phyloP scores from a whole-genome alignment of 2,888 invertebrate species.

The Trachelus tabidus region DNA sequence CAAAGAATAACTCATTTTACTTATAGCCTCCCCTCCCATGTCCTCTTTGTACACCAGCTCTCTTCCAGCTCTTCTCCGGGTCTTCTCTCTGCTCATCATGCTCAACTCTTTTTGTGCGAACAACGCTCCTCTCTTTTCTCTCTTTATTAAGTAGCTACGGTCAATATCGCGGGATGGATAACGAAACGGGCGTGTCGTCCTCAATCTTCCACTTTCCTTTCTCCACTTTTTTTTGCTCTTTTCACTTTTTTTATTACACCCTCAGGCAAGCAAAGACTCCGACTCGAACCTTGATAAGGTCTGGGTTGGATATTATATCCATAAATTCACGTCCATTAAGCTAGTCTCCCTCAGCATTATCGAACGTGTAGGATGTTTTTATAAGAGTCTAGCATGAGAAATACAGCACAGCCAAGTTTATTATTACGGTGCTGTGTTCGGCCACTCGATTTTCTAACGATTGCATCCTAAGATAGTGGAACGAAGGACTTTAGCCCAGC shows the following conservation, averaged over 20 bases:
- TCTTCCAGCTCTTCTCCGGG: background rate
- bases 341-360: background rate
- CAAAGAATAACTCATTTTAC: slow-evolving; percentile 26
- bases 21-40: slow-evolving; percentile 12
- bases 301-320: background rate
- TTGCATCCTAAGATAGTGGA: background rate
- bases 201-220: background rate
- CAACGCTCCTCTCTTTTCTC: background rate
- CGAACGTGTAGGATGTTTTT: background rate
- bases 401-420: background rate
- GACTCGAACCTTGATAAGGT: background rate
- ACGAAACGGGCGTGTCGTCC: background rate
- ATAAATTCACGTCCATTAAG: background rate
- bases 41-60: background rate
- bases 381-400: background rate
- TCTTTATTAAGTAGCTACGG: background rate
- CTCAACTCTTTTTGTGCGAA: background rate
- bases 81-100: background rate
- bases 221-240: background rate
- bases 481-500: background rate
- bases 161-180: background rate
- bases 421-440: background rate
- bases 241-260: background rate
- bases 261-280: background rate
- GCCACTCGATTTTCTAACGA: background rate